Evolutionary conservation across 92 coral and sea anemone species (phyloP), one percentile per base, ranked within the genome.

Genomic region (Heteractis magnifica): DNA sequence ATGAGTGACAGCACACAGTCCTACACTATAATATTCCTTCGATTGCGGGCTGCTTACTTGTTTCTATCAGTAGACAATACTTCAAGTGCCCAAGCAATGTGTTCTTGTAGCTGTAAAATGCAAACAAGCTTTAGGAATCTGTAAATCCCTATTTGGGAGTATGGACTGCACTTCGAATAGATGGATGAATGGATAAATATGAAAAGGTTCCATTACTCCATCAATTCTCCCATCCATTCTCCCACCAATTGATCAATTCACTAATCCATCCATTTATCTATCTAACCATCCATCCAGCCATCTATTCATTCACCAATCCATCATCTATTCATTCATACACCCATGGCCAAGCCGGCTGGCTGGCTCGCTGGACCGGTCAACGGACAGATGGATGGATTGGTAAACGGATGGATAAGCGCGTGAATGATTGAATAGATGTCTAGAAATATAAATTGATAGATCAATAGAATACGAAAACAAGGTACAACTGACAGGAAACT

Each of bases 71-170:
- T 86, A 6, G 88, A 91, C 72, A 95, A 84, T 41, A 87, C 85
- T 20, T 92, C 98, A 51, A 94, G 48, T 18, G 98, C 98, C 98
- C 98, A 95, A 18, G 91, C 89, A 50, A 94, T 77, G 76, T 87
- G 93, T 71, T 90, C 98, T 79, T 87, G 98, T 60, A 95, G 94
- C 98, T 95, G 49, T 41, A 78, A 65, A 26, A 79, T 34, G 75
- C 13, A 55, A 72, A 68, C 41, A 58, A 58, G 9, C n/a, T 14
- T 3, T 12, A 55, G 16, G 3, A 48, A 19, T 48, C 6, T 10
- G 49, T 44, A 48, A 41, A 49, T 5, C 49, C 4, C 58, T 8
- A 8, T 71, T 18, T 44, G 18, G 49, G 12, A 6, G 44, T 18
- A 8, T 14, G 1, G 75, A 21, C 1, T 19, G 75, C 1, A 4